phyloP scores from a whole-genome alignment of 2,113 vertebrate genomes.

The Periophthalmodon schlosseri region DNA sequence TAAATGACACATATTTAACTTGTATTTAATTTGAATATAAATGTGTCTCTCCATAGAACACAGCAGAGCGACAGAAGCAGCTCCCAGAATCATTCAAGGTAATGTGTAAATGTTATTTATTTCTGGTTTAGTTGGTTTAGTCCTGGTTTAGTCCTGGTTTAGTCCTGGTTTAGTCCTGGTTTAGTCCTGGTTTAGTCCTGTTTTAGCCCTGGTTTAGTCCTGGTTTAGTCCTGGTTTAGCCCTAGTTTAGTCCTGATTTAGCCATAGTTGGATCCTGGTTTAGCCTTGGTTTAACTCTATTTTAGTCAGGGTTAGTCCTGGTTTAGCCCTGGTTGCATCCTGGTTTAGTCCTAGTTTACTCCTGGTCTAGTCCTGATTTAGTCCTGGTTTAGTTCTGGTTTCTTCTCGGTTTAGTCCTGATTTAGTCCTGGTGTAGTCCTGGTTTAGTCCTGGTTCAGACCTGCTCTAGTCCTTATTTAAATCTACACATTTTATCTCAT shows the following conservation, averaged over 20 bases:
- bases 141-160: not conserved
- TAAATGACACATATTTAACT: not conserved
- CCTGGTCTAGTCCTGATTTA: too few relatives aligned
- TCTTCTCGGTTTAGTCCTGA: not conserved
- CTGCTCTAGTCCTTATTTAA: not conserved
- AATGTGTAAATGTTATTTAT: not conserved
- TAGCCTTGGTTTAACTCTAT: too few relatives aligned
- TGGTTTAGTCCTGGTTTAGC: too few relatives aligned
- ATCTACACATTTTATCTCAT: not conserved
- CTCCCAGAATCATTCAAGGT: constrained; percentile 71
- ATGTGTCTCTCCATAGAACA: constrained; percentile 72
- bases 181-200: not conserved
- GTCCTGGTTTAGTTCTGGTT: not conserved
- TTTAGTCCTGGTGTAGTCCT: not conserved
- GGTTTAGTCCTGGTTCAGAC: not conserved
- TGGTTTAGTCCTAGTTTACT: not conserved
- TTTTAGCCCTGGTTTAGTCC: not conserved
- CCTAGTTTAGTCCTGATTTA: too few relatives aligned
- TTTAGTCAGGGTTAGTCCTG: too few relatives aligned
- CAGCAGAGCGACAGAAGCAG: constrained; percentile 70
- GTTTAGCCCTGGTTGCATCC: not conserved
- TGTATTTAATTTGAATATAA: not conserved
- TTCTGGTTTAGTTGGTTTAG: not conserved
- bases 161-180: too few relatives aligned
- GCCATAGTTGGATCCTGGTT: not conserved